Conservation (phyloP, 2,888 invertebrate genomes). For the Cryptophagus acutangulus region DNA sequence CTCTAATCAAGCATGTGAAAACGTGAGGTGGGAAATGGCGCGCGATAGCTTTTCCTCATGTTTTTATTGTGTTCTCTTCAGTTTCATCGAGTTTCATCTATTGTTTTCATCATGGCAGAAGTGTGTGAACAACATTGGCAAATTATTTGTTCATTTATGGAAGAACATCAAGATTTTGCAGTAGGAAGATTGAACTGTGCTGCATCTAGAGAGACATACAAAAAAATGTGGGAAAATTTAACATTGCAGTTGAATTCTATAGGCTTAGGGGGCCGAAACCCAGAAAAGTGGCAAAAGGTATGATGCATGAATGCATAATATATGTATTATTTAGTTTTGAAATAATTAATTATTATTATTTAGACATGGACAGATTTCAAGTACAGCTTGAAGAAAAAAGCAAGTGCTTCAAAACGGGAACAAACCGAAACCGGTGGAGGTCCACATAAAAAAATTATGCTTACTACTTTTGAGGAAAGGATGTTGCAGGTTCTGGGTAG, state of each 20-base stretch:
- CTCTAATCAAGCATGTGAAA: no score
- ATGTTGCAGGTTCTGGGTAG: background rate
- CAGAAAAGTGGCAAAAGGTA: constrained; percentile 7
- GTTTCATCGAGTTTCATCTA: no score
- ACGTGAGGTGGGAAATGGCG: no score
- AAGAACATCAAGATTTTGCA: constrained; percentile 3
- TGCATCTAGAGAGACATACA: background rate
- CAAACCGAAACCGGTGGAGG: background rate
- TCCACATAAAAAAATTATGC: background rate
- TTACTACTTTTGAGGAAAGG: constrained; percentile 2
- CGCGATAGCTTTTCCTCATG: no score
- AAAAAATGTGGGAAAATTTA: constrained; percentile 1
- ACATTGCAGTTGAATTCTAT: background rate
- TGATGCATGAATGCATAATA: background rate
- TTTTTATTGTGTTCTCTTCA: no score
- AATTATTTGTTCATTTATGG: no score
- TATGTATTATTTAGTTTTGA: background rate
- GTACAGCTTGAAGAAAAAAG: background rate
- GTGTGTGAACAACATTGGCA: no score
- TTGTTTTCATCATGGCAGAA: no score
- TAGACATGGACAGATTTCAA: constrained; percentile 3
- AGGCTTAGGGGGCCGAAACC: background rate
- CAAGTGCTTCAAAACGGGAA: background rate
- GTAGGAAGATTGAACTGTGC: background rate
- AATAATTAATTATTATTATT: constrained; percentile 1